Conservation (phyloP, 1,140 invertebrate genomes). For the Drosophila nikananu region DNA sequence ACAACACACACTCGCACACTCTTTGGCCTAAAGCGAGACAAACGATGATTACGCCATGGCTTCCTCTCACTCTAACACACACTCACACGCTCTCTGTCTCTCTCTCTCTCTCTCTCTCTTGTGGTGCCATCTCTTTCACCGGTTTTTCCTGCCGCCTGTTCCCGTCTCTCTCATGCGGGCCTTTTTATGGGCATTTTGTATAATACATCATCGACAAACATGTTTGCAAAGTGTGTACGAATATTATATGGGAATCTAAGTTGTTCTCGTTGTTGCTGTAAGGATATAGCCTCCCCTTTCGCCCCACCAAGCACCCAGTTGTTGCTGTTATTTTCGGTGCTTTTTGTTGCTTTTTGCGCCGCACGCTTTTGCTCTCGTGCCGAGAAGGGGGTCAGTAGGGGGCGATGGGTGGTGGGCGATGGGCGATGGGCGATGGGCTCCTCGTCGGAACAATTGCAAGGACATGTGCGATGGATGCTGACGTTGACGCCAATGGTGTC, state of each 20-base stretch:
- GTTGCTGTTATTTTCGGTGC: constrained; percentile 28
- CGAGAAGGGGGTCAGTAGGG: constrained; percentile 1
- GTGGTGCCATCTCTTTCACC: constrained; percentile 6
- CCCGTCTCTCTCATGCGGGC: constrained; percentile 80
- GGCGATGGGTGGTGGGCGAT: not conserved
- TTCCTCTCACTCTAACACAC: constrained; percentile 71
- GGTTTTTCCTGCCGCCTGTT: constrained; percentile 11
- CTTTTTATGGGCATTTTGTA: constrained; percentile 84
- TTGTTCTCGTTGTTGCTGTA: constrained; percentile 36
- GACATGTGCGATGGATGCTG: constrained; percentile 84
- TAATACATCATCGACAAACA: constrained; percentile 85
- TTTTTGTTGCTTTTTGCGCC: constrained; percentile 66
- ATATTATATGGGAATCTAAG: constrained; percentile 84
- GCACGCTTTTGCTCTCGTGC: constrained; percentile 73
- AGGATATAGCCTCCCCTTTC: constrained; percentile 1
- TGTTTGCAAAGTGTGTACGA: constrained; percentile 84
- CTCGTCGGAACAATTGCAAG: constrained; percentile 78
- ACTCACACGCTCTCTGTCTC: constrained; percentile 9
- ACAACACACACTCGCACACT: constrained; percentile 40
- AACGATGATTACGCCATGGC: constrained; percentile 82
- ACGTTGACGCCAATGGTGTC: constrained; percentile 83
- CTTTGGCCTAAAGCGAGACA: constrained; percentile 55
- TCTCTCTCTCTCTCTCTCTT: not conserved
- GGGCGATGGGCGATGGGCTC: constrained; percentile 1
- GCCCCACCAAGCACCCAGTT: not conserved